Conservation (phyloP, 1,140 invertebrate genomes). For the Plectrocnemia conspersa region DNA sequence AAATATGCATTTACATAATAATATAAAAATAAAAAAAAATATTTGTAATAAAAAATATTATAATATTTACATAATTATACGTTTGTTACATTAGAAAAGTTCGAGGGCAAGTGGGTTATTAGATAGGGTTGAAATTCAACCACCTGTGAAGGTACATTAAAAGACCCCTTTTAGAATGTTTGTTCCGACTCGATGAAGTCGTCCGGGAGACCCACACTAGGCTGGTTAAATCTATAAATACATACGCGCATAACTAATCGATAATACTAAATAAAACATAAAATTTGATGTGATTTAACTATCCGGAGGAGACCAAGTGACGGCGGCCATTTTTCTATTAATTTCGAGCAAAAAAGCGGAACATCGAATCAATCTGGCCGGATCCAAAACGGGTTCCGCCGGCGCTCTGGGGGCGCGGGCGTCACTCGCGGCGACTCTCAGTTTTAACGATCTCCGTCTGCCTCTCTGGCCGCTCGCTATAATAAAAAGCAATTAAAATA, state of each 20-base stretch:
- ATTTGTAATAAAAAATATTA: too few relatives aligned
- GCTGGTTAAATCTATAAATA: not conserved
- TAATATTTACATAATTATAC: too few relatives aligned
- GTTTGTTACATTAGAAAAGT: too few relatives aligned
- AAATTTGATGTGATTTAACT: constrained; percentile 3
- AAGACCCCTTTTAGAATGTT: constrained; percentile 8
- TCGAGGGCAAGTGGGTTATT: too few relatives aligned
- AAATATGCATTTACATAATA: too few relatives aligned
- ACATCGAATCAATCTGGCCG: constrained; percentile 43
- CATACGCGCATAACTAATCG: not conserved
- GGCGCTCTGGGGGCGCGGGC: constrained; percentile 47
- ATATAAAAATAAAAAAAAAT: too few relatives aligned
- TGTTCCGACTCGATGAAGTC: constrained; percentile 7
- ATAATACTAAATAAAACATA: not conserved
- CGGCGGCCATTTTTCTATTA: constrained; percentile 64
- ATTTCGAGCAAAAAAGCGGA: constrained; percentile 66
- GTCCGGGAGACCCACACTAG: constrained; percentile 1
- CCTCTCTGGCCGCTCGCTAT: constrained; percentile 25
- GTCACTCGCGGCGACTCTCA: constrained; percentile 51
- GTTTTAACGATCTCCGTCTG: constrained; percentile 22
- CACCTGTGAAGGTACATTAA: constrained; percentile 12
- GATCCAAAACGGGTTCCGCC: constrained; percentile 39
- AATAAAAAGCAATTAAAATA: constrained; percentile 1
- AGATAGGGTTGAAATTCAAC: constrained; percentile 9
- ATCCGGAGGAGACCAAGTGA: constrained; percentile 60